phyloP scores from a whole-genome alignment of 2,797 vertebrate species.

The Propithecus perrieri region DNA sequence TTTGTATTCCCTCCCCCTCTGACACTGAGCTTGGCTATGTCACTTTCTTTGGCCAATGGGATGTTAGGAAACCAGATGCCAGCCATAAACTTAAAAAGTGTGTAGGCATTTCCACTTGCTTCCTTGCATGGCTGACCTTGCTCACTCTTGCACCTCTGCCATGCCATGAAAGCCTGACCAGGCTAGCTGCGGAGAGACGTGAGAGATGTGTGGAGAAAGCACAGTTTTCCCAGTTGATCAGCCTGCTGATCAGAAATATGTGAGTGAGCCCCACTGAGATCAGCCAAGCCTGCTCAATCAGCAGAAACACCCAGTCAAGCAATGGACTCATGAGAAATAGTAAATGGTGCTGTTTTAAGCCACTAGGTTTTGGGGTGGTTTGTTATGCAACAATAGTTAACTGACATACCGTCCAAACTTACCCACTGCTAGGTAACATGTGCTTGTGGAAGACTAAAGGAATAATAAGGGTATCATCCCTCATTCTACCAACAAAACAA shows the following conservation, averaged over 20 bases:
- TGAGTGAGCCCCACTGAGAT: neutral
- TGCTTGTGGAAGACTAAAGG: slow-evolving; percentile 9
- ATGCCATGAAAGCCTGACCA: neutral
- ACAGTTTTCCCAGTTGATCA: neutral
- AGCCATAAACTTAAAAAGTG: neutral
- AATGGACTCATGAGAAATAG: neutral
- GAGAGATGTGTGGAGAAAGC: neutral
- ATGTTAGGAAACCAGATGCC: neutral
- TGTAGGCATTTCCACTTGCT: neutral
- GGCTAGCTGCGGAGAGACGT: slow-evolving; percentile 10
- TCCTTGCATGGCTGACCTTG: slow-evolving; percentile 21
- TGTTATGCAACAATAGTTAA: neutral
- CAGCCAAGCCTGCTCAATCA: neutral
- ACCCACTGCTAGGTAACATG: neutral
- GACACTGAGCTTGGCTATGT: neutral
- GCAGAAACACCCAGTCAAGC: neutral
- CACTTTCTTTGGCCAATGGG: slow-evolving; percentile 12
- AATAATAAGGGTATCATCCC: neutral
- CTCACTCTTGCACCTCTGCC: neutral
- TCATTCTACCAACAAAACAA: slow-evolving; percentile 55
- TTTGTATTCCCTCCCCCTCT: neutral
- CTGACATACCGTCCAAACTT: slow-evolving; percentile 41
- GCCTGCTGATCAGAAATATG: neutral
- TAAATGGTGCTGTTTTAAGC: neutral
- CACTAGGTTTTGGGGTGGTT: neutral